A percentile compares a stretch with the other conserved stretches of the same genome.
Evolutionary conservation across 2,113 vertebrate species (phyloP).

Genomic region (Lipophrys pholis): DNA sequence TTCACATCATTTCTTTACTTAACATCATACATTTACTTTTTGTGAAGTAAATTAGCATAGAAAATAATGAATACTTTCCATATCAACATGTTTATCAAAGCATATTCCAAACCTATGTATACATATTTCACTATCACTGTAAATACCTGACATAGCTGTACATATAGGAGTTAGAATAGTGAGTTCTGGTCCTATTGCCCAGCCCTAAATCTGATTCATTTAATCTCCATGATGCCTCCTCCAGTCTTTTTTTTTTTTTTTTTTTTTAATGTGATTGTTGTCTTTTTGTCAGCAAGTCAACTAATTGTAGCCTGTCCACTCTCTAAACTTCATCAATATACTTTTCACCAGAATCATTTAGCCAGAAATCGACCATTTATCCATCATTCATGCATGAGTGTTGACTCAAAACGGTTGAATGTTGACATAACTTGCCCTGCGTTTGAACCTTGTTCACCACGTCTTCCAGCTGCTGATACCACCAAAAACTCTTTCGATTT

Average conservation of each 20-base stretch:
- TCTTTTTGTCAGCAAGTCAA: not conserved
- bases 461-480: slow-evolving; percentile 12
- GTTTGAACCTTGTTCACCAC: slow-evolving; percentile 33
- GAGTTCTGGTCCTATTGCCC: slow-evolving; percentile 55
- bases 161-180: not conserved
- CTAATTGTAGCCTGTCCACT: slow-evolving; percentile 9
- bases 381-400: slow-evolving; percentile 17
- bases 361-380: slow-evolving; percentile 28
- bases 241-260: not conserved
- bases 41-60: not conserved
- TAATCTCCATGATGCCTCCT: slow-evolving; percentile 15
- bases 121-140: not conserved
- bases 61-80: not conserved
- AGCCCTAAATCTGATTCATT: slow-evolving; percentile 34
- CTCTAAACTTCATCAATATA: slow-evolving; percentile 25
- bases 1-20: not conserved
- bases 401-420: not conserved
- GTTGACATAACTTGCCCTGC: not conserved
- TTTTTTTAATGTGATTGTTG: not conserved
- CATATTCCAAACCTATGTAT: too few relatives aligned
- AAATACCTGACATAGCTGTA: not conserved
- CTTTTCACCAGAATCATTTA: slow-evolving; percentile 21
- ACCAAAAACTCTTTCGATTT: slow-evolving; percentile 17
- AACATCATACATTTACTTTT: not conserved
- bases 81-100: too few relatives aligned